Percentiles rank a stretch among this genome's conserved stretches.
phyloP scores from a whole-genome alignment of 2,797 vertebrate species.

The Ctenopoma kingsleyae region DNA sequence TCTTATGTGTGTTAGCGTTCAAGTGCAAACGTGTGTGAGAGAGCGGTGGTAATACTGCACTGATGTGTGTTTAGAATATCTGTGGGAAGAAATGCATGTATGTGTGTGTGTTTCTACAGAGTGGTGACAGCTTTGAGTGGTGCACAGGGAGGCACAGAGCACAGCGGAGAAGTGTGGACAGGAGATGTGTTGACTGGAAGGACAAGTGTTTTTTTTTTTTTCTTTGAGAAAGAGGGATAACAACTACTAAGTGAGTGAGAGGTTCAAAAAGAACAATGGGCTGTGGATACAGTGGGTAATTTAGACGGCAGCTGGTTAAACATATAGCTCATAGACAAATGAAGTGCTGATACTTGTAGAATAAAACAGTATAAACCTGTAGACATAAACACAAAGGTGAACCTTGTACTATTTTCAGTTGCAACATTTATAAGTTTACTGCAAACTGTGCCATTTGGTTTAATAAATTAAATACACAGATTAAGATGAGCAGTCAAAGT shows the following conservation, averaged over 20 bases:
- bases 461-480: background rate
- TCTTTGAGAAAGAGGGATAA: constrained; percentile 44
- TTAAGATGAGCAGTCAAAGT: constrained; percentile 6
- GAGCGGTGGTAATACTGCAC: constrained; percentile 34
- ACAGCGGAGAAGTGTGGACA: constrained; percentile 50
- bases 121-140: constrained; percentile 61
- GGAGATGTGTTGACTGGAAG: constrained; percentile 58
- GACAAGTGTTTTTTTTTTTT: constrained; percentile 37
- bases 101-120: constrained; percentile 33
- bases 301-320: constrained; percentile 38
- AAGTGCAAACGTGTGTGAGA: constrained; percentile 11
- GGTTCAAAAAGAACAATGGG: constrained; percentile 35
- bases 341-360: background rate
- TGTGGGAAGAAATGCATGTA: constrained; percentile 35
- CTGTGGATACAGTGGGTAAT: constrained; percentile 11
- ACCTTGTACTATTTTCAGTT: background rate
- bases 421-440: background rate
- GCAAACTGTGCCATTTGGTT: background rate
- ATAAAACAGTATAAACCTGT: background rate
- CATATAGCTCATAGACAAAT: constrained; percentile 5
- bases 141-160: constrained; percentile 63
- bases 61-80: constrained; percentile 40
- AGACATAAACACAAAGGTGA: background rate
- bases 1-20: constrained; percentile 19
- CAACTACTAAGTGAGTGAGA: constrained; percentile 17